These are phyloP conservation scores for Lochmaea crataegi DNA, from an alignment of 2,888 invertebrate species.

Conservation along the genomic window DNA sequence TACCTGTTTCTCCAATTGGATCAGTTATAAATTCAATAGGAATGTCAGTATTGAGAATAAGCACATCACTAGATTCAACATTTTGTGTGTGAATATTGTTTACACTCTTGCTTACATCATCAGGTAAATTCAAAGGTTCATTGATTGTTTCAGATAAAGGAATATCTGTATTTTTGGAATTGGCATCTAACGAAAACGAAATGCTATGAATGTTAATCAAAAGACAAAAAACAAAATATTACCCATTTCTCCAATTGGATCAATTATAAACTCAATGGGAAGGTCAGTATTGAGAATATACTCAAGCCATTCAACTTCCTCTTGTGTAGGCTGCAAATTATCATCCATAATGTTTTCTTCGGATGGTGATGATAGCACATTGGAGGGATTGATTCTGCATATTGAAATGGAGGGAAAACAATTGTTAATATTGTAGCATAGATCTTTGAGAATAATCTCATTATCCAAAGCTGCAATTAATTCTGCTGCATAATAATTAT, in stretches of 20 bases:
- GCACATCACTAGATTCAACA: background rate
- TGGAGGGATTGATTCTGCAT: background rate
- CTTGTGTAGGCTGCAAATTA: background rate
- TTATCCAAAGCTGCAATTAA: conserved; percentile 2
- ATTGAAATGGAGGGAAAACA: background rate
- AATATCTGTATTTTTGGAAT: background rate
- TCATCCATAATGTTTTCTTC: background rate
- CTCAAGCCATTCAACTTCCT: background rate
- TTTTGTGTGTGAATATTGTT: background rate
- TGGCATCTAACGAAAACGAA: background rate
- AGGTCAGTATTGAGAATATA: conserved; percentile 4
- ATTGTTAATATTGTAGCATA: conserved; percentile 1
- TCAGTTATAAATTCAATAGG: background rate
- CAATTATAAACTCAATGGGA: background rate
- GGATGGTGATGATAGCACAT: background rate
- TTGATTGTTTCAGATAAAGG: conserved; percentile 2
- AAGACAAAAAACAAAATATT: conserved; percentile 2
- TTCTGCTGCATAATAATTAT: background rate
- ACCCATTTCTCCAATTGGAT: background rate
- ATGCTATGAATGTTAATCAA: conserved; percentile 2
- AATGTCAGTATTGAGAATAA: too few species aligned
- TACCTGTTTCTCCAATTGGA: background rate
- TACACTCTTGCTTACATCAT: background rate
- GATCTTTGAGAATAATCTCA: background rate
- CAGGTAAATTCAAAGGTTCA: conserved; percentile 1